phyloP scores from a whole-genome alignment of 2,888 invertebrate genomes.

The Polyploca ridens region DNA sequence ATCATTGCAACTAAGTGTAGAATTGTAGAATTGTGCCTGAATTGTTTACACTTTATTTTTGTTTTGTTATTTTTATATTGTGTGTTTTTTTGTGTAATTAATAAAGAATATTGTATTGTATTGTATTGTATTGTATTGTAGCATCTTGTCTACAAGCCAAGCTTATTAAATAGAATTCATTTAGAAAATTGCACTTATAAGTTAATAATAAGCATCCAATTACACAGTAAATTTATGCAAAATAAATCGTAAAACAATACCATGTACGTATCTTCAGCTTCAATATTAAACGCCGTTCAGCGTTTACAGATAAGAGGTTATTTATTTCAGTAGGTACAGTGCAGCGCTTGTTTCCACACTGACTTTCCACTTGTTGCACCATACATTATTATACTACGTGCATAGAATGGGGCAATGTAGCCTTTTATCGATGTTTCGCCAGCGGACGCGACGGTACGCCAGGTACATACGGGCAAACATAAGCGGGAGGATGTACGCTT shows the following conservation, averaged over 20 bases:
- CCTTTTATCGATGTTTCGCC: slow-evolving; percentile 59
- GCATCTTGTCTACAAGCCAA: too few relatives aligned
- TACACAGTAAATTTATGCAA: not conserved
- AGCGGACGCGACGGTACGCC: slow-evolving; percentile 53
- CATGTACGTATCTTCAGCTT: not conserved
- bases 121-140: too few relatives aligned
- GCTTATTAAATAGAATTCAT: not conserved
- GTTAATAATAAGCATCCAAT: not conserved
- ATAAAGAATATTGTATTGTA: too few relatives aligned
- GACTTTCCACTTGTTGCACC: slow-evolving; percentile 9
- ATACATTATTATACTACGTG: slow-evolving; percentile 8
- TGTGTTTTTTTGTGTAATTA: too few relatives aligned
- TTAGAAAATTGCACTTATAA: not conserved
- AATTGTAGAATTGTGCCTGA: too few relatives aligned
- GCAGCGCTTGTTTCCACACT: not conserved
- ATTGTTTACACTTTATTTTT: too few relatives aligned
- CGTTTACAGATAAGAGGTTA: slow-evolving; percentile 6
- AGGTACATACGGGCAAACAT: slow-evolving; percentile 26
- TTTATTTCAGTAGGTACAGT: slow-evolving; percentile 6
- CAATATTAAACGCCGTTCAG: slow-evolving; percentile 3
- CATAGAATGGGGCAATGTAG: slow-evolving; percentile 47
- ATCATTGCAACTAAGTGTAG: too few relatives aligned
- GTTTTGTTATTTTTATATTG: too few relatives aligned
- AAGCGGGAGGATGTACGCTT: slow-evolving; percentile 39
- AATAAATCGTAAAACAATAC: not conserved